Evolutionary conservation across 2,113 vertebrate species (phyloP).

Genomic region (Vimba vimba): DNA sequence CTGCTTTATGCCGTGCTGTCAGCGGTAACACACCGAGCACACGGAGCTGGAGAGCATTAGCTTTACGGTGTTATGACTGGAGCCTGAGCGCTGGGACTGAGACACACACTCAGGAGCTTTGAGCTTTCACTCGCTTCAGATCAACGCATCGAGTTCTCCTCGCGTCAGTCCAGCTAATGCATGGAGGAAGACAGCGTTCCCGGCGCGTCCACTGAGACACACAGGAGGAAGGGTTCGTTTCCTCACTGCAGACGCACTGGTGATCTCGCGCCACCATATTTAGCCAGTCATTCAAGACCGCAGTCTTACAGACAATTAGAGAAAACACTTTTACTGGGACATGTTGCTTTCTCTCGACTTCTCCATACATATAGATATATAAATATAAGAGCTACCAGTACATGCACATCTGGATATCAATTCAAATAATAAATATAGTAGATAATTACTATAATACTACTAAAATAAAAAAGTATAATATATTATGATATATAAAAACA

Average conservation of each 20-base stretch:
- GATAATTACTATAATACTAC: not conserved
- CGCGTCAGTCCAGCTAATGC: not conserved
- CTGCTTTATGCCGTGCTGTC: slow-evolving; percentile 13
- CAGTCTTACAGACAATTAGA: not conserved
- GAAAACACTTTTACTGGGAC: not conserved
- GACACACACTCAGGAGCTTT: slow-evolving; percentile 25
- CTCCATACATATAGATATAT: not conserved
- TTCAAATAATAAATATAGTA: not conserved
- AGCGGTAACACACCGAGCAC: not conserved
- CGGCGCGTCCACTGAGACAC: too few relatives aligned
- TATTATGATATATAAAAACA: too few relatives aligned
- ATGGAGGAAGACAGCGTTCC: too few relatives aligned
- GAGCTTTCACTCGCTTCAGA: not conserved
- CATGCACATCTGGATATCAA: not conserved
- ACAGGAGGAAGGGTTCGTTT: not conserved
- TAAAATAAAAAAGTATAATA: too few relatives aligned
- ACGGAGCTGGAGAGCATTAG: slow-evolving; percentile 61
- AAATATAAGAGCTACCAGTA: not conserved
- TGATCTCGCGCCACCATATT: not conserved
- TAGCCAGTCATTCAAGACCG: not conserved
- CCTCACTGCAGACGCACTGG: not conserved
- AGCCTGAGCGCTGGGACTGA: not conserved
- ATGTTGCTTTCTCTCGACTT: not conserved
- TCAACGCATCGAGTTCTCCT: not conserved
- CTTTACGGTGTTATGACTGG: slow-evolving; percentile 68